Evolutionary conservation across 2,797 vertebrate genomes (phyloP).

Genomic region (Acanthiza pusilla): DNA sequence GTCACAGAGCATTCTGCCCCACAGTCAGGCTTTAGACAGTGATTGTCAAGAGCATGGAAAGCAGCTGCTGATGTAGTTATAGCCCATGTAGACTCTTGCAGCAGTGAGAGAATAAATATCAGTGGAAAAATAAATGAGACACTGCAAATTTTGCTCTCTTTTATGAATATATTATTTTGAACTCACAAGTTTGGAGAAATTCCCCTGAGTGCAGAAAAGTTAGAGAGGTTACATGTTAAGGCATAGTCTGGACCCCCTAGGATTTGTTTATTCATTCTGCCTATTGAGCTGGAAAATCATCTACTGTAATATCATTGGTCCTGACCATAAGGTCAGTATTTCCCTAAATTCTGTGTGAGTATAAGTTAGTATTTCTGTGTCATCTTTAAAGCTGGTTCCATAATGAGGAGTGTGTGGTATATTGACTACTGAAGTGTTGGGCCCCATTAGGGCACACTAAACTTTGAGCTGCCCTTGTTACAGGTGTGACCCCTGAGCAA

Average conservation of each 20-base stretch:
- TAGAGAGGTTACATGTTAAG: background rate
- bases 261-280: background rate
- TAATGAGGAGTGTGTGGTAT: background rate
- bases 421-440: background rate
- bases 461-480: background rate
- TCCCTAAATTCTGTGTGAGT: background rate
- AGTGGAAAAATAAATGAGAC: background rate
- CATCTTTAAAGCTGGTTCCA: background rate
- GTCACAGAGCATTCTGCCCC: background rate
- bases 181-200: background rate
- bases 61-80: background rate
- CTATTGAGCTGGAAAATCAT: background rate
- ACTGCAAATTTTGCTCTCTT: background rate
- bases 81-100: background rate
- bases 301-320: background rate
- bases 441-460: background rate
- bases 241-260: background rate
- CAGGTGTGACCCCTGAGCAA: background rate
- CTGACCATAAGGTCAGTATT: background rate
- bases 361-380: background rate
- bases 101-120: background rate
- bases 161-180: background rate
- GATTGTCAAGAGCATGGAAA: background rate
- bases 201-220: background rate
- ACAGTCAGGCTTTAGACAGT: background rate